These are phyloP conservation scores for Amphipoea lucens DNA, from an alignment of 2,888 invertebrate species.

Conservation along the genomic window DNA sequence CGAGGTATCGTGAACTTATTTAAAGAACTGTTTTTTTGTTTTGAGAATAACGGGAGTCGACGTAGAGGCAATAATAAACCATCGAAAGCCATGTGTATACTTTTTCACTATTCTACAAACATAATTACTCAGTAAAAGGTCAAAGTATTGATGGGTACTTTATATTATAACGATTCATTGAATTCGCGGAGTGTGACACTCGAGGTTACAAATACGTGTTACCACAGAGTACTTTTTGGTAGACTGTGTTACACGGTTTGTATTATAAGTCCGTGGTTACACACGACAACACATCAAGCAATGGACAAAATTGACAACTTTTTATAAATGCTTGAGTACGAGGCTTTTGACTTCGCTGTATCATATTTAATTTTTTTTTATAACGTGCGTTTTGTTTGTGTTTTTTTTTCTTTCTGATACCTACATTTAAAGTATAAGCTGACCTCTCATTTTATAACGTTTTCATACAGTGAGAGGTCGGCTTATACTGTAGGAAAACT, in stretches of 20 bases:
- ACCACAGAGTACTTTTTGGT: no score
- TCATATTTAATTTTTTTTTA: no score
- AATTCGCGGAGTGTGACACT: background rate
- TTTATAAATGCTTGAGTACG: no score
- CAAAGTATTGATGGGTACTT: no score
- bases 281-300: background rate
- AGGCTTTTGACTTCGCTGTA: no score
- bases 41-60: background rate
- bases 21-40: background rate
- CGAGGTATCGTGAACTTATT: background rate
- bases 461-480: background rate
- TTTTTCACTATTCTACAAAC: background rate
- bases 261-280: no score
- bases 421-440: background rate
- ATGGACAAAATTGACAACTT: no score
- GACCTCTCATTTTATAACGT: background rate
- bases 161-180: background rate
- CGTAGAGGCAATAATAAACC: background rate
- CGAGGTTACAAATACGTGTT: no score
- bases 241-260: no score
- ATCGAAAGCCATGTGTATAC: background rate
- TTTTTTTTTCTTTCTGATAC: no score
- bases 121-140: background rate
- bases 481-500: background rate
- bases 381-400: no score